A percentile compares a stretch with the other conserved stretches of the same genome.
Evolutionary conservation across 2,888 invertebrate genomes (phyloP).

Genomic region (Blastobasis adustella): DNA sequence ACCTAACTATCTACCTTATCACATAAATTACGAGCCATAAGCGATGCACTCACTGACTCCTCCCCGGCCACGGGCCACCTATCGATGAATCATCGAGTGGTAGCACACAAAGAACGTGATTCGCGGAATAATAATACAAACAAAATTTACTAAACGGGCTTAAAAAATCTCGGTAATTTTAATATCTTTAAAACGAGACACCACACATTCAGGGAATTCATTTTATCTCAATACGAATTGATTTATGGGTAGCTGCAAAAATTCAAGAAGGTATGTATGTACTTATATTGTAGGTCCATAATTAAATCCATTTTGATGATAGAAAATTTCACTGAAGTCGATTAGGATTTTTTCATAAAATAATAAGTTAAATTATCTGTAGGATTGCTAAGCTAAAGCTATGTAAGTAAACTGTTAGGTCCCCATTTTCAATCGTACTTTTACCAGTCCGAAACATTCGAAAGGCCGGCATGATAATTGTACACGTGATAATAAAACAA

Average conservation of each 20-base stretch:
- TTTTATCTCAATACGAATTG: too few species aligned
- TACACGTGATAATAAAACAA: constrained; percentile 15
- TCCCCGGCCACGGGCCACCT: constrained; percentile 38
- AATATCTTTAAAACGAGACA: background rate
- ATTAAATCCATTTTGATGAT: too few species aligned
- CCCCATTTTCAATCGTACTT: constrained; percentile 6
- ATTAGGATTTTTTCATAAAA: too few species aligned
- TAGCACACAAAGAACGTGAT: constrained; percentile 45
- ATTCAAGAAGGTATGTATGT: too few species aligned
- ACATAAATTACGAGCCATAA: background rate
- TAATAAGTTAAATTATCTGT: too few species aligned
- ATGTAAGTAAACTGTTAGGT: background rate
- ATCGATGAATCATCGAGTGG: constrained; percentile 62
- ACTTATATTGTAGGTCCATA: too few species aligned
- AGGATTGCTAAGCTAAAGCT: too few species aligned
- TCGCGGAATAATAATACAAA: constrained; percentile 26
- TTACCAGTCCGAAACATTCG: constrained; percentile 17
- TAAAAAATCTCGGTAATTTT: background rate
- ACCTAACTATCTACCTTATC: background rate
- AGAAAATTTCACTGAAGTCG: too few species aligned
- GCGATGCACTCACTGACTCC: constrained; percentile 29
- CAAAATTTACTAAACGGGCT: too few species aligned
- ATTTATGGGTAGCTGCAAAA: too few species aligned
- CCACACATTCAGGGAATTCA: too few species aligned
- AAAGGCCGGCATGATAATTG: constrained; percentile 28